Evolutionary conservation across 2,797 vertebrate species (phyloP).

Genomic region (Coccyzus lansbergi): DNA sequence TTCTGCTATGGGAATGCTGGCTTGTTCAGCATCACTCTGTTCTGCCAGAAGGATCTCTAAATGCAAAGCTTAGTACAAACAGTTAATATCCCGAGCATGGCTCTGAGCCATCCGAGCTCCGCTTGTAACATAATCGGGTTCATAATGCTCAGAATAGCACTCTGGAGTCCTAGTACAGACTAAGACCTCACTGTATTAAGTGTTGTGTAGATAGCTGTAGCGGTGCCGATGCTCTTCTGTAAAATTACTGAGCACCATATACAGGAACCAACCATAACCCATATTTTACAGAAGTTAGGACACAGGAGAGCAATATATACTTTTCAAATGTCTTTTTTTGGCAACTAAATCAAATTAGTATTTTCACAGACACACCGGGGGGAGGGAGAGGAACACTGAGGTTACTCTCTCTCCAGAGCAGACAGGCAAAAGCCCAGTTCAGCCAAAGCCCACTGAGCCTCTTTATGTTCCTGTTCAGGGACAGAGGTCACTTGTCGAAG

Average conservation of each 20-base stretch:
- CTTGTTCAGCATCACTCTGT: neutral
- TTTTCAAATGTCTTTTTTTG: conserved; percentile 53
- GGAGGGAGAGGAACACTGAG: conserved; percentile 40
- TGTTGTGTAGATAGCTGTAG: conserved; percentile 19
- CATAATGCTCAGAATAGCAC: conserved; percentile 62
- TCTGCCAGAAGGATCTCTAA: neutral
- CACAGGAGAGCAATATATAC: conserved; percentile 56
- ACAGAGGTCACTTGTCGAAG: conserved; percentile 67
- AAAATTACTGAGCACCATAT: conserved; percentile 3
- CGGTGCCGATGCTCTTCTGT: neutral
- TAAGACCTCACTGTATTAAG: conserved; percentile 56
- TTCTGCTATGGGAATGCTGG: neutral
- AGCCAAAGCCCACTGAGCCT: conserved; percentile 67
- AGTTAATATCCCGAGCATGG: conserved; percentile 30
- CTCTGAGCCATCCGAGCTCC: conserved; percentile 31
- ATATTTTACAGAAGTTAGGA: conserved; percentile 14
- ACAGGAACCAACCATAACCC: neutral
- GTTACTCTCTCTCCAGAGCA: conserved; percentile 50
- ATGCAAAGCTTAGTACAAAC: conserved; percentile 46
- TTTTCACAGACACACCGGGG: conserved; percentile 11
- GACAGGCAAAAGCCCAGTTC: conserved; percentile 55
- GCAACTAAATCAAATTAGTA: conserved; percentile 47
- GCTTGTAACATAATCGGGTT: conserved; percentile 51
- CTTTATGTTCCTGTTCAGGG: conserved; percentile 45
- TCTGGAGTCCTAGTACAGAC: conserved; percentile 31